Evolutionary conservation across 2,888 invertebrate species (phyloP).

Genomic region (Antitype chi): DNA sequence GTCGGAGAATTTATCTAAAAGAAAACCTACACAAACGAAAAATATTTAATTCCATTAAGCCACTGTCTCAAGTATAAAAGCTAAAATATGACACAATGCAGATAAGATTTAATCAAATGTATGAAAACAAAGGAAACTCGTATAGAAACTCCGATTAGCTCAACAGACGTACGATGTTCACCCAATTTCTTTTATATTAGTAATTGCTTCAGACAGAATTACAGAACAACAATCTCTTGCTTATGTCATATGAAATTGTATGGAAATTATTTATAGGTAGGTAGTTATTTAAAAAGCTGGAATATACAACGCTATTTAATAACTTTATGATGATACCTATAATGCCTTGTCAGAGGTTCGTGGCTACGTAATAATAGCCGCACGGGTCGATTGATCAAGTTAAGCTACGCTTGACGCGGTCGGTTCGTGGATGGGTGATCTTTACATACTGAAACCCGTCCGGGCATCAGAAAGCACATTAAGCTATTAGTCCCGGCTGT

Average conservation of each 20-base stretch:
- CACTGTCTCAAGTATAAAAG: conserved; percentile 17
- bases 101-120: conserved; percentile 59
- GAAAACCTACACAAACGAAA: background rate
- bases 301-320: background rate
- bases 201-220: conserved; percentile 59
- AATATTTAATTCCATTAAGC: conserved; percentile 14
- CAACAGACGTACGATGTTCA: conserved; percentile 38
- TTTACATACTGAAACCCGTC: too few species aligned
- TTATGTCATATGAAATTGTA: conserved; percentile 22
- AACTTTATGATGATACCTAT: background rate
- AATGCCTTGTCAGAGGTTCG: background rate
- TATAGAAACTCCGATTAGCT: conserved; percentile 44
- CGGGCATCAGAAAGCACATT: too few species aligned
- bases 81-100: conserved; percentile 37
- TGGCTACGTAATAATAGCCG: too few species aligned
- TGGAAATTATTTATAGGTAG: conserved; percentile 23
- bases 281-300: background rate
- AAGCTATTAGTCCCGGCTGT: too few species aligned
- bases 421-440: too few species aligned
- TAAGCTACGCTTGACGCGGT: too few species aligned
- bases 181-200: conserved; percentile 58
- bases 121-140: conserved; percentile 37
- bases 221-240: conserved; percentile 44
- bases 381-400: too few species aligned
- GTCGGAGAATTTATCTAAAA: background rate